A percentile compares a stretch with the other conserved stretches of the same genome.
These are phyloP conservation scores for Listrodromus nycthemerus DNA, from an alignment of 2,888 invertebrate species.

Conservation along the genomic window DNA sequence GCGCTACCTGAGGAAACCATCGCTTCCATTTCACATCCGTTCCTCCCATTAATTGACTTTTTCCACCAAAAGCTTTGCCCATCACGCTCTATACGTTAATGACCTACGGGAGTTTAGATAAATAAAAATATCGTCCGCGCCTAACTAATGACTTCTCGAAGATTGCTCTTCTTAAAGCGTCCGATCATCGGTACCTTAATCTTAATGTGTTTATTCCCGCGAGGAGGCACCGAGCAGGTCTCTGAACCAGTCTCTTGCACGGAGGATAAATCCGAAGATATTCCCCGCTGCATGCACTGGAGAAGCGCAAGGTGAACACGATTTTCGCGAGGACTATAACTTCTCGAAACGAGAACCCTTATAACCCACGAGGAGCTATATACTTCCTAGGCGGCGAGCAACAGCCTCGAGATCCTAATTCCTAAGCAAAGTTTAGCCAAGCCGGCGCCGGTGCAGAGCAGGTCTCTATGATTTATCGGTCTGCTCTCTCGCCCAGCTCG, in stretches of 20 bases:
- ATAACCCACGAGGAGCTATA: constrained; percentile 31
- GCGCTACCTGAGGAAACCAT: too few species aligned
- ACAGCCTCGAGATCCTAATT: constrained; percentile 64
- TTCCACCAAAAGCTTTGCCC: too few species aligned
- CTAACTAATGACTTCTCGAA: background rate
- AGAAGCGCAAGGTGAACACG: constrained; percentile 20
- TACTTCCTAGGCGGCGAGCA: constrained; percentile 32
- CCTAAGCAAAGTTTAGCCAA: constrained; percentile 76
- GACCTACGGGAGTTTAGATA: background rate
- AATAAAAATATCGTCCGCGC: background rate
- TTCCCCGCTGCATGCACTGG: constrained; percentile 18
- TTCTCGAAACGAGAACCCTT: constrained; percentile 40
- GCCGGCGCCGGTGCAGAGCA: constrained; percentile 76
- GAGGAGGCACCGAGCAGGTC: background rate
- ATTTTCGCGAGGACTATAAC: constrained; percentile 53
- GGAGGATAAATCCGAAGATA: constrained; percentile 40
- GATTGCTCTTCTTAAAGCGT: background rate
- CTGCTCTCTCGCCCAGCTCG: constrained; percentile 71
- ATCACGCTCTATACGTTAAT: background rate
- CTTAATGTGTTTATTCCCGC: background rate
- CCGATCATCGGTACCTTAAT: background rate
- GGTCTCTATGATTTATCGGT: constrained; percentile 80
- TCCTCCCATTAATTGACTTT: too few species aligned
- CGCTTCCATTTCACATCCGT: too few species aligned
- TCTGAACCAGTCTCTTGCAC: background rate